Evolutionary conservation across 2,888 invertebrate species (phyloP), one percentile per base, ranked within the genome.

Genomic region (Orthonychiurus folsomi): DNA sequence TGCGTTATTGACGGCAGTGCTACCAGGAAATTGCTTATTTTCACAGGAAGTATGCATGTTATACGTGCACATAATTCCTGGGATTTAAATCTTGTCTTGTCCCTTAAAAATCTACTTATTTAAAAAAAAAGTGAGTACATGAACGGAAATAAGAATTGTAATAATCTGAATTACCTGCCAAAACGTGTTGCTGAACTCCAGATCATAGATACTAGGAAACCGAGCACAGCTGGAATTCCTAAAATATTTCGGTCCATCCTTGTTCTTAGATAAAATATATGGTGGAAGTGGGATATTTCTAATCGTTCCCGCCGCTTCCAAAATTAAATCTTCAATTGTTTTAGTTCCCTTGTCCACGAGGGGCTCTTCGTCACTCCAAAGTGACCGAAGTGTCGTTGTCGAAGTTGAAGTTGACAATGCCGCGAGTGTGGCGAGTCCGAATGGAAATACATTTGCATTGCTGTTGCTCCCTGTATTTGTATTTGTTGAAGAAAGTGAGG

Each of bases 171-270:
- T 59, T 27, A 72, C 72, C 79, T 93, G 93, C 93, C 93, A 93
- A 78, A 93, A 93, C 61, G 90, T 84, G 76, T 93, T 93, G 79
- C 92, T 92, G 80, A 91, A 93, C 77, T 93, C 89, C 67, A 93
- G 80, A 74, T 93, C 93, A 78, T 88, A 92, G 71, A 93, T 86
- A 64, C 86, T 88, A 0, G 93, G 93, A 77, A 89, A 90, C 70
- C 86, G 85, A 63, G 89, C 88, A 79, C 91, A 91, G 64, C 85
- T 85, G 73, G 83, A 84, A 77, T 86, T 87, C 75, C 82, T 83
- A 80, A 81, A 77, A 67, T 74, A 77, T 72, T 82, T 81, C 70
- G 85, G 83, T 77, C 87, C 87, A 76, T 88, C 87, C 75, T 87
- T 88, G 76, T 87, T 86, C 70, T 85, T 85, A 76, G 85, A 66